Conservation (phyloP, 1,140 invertebrate species). For the Galleria mellonella region DNA sequence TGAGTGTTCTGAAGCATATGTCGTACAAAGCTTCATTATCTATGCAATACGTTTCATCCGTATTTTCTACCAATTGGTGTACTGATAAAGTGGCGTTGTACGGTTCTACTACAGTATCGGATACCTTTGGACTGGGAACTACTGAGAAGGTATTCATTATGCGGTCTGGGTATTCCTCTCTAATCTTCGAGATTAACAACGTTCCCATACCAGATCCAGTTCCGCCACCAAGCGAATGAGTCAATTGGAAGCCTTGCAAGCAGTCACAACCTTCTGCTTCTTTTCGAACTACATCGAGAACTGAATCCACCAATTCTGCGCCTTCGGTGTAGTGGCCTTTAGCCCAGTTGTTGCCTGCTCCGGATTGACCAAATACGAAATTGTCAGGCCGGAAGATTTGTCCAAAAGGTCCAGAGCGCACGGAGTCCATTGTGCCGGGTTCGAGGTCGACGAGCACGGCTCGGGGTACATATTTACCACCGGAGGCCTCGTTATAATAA, state of each 20-base stretch:
- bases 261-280: conserved; percentile 92
- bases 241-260: conserved; percentile 80
- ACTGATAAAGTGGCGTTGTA: conserved; percentile 87
- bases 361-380: conserved; percentile 79
- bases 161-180: conserved; percentile 84
- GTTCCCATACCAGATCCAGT: conserved; percentile 90
- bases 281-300: conserved; percentile 91
- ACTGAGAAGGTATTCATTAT: conserved; percentile 91
- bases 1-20: conserved; percentile 92
- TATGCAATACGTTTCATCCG: conserved; percentile 78
- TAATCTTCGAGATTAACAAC: conserved; percentile 78
- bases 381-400: conserved; percentile 93
- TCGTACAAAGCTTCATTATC: conserved; percentile 82
- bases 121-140: conserved; percentile 86
- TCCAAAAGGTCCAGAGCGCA: conserved; percentile 84
- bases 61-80: conserved; percentile 85
- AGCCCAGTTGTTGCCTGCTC: conserved; percentile 89
- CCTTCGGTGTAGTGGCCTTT: conserved; percentile 96
- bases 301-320: conserved; percentile 91
- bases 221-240: conserved; percentile 83
- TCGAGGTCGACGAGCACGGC: conserved; percentile 92
- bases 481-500: conserved; percentile 90
- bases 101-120: conserved; percentile 92
- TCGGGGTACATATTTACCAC: conserved; percentile 90
- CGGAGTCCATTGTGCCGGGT: conserved; percentile 87